phyloP scores from a whole-genome alignment of 2,797 vertebrate species.

The Sebastiscus tertius region DNA sequence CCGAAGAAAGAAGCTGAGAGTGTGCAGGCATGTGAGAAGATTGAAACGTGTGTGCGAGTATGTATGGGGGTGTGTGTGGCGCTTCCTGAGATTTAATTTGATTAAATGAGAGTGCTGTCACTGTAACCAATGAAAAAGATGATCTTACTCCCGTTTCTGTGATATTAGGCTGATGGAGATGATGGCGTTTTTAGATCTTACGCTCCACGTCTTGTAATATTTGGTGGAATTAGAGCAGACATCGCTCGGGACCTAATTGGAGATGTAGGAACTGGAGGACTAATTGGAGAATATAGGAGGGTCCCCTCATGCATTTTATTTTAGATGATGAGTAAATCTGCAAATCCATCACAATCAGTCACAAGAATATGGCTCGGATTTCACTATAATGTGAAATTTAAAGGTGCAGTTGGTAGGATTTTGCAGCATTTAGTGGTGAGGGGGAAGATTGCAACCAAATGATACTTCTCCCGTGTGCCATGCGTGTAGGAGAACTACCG shows the following conservation, averaged over 20 bases:
- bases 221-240: slow-evolving; percentile 31
- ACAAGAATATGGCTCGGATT: neutral
- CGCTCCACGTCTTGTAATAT: slow-evolving; percentile 43
- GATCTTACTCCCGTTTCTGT: slow-evolving; percentile 62
- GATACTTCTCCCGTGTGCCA: too few species aligned
- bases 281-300: slow-evolving; percentile 55
- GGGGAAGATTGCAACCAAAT: too few species aligned
- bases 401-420: too few species aligned
- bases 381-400: neutral
- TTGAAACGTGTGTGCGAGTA: slow-evolving; percentile 32
- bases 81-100: slow-evolving; percentile 74
- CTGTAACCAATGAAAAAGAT: slow-evolving; percentile 70
- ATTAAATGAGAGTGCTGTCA: slow-evolving; percentile 74
- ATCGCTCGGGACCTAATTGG: slow-evolving; percentile 50
- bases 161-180: slow-evolving; percentile 67
- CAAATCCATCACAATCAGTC: neutral
- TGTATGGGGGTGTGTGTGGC: slow-evolving; percentile 1
- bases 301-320: slow-evolving; percentile 35
- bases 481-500: too few species aligned
- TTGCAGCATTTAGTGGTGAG: too few species aligned
- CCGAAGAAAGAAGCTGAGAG: slow-evolving; percentile 39
- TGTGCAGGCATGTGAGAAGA: slow-evolving; percentile 57
- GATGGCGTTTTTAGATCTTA: slow-evolving; percentile 52
- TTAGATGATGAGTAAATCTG: slow-evolving; percentile 35
- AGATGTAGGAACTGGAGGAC: slow-evolving; percentile 42